Evolutionary conservation across 2,888 invertebrate species (phyloP).

Genomic region (Drosophila birchii): DNA sequence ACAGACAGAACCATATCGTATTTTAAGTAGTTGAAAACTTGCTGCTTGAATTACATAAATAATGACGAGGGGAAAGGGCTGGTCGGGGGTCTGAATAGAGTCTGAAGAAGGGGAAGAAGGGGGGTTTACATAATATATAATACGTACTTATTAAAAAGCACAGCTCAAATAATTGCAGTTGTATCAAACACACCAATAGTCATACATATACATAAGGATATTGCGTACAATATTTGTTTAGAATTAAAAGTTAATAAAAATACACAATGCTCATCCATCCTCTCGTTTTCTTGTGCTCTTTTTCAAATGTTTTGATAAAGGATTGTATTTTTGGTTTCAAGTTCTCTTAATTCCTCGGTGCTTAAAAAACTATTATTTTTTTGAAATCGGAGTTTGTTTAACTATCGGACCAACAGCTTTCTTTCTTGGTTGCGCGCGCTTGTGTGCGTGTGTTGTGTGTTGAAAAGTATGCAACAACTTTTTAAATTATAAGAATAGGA

Average conservation of each 20-base stretch:
- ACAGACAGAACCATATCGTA: constrained; percentile 14
- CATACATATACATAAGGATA: constrained; percentile 38
- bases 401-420: constrained; percentile 28
- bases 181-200: constrained; percentile 29
- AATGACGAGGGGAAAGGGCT: not conserved
- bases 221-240: constrained; percentile 27
- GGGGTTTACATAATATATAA: constrained; percentile 11
- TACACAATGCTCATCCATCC: constrained; percentile 16
- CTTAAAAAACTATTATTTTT: constrained; percentile 33
- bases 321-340: constrained; percentile 18
- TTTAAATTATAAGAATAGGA: constrained; percentile 5
- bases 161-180: constrained; percentile 35
- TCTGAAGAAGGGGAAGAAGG: not conserved
- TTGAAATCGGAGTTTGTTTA: constrained; percentile 28
- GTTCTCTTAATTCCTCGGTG: constrained; percentile 24
- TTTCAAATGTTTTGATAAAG: constrained; percentile 22
- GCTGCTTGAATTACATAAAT: constrained; percentile 17
- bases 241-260: constrained; percentile 30
- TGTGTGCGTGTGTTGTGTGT: not conserved
- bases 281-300: constrained; percentile 11
- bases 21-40: constrained; percentile 11
- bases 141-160: constrained; percentile 22
- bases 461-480: constrained; percentile 3
- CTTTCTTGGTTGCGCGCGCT: not conserved
- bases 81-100: no score